Conservation (phyloP, 2,888 invertebrate genomes). For the Philereme transversata region DNA sequence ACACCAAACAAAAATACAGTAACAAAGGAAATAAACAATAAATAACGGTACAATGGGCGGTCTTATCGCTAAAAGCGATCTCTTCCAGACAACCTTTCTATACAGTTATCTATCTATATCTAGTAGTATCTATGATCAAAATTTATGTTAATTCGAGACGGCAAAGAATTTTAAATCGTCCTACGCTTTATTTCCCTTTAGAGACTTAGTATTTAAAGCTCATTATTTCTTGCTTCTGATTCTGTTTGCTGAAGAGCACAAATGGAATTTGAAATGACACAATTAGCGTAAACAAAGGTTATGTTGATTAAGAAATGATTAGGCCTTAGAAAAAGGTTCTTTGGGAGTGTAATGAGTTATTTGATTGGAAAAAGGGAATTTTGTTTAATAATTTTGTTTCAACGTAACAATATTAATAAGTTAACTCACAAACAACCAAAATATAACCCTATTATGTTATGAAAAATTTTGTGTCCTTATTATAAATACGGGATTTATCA, state of each 20-base stretch:
- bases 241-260: conserved; percentile 53
- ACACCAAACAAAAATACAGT: too few species aligned
- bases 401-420: too few species aligned
- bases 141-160: conserved; percentile 3
- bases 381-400: too few species aligned
- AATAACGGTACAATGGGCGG: too few species aligned
- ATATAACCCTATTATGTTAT: too few species aligned
- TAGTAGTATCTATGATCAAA: neutral
- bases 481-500: too few species aligned
- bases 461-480: too few species aligned
- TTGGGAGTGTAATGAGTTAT: conserved; percentile 9
- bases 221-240: conserved; percentile 50
- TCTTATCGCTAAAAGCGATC: too few species aligned
- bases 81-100: too few species aligned
- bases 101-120: too few species aligned
- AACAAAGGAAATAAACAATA: too few species aligned
- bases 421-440: too few species aligned
- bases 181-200: neutral
- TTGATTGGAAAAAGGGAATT: neutral
- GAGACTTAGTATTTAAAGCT: conserved; percentile 31
- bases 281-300: conserved; percentile 71
- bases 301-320: conserved; percentile 72
- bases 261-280: conserved; percentile 69
- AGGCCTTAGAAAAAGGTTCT: conserved; percentile 26
- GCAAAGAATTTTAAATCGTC: conserved; percentile 8